phyloP scores from a whole-genome alignment of 2,113 vertebrate genomes.

The Oryzias javanicus region DNA sequence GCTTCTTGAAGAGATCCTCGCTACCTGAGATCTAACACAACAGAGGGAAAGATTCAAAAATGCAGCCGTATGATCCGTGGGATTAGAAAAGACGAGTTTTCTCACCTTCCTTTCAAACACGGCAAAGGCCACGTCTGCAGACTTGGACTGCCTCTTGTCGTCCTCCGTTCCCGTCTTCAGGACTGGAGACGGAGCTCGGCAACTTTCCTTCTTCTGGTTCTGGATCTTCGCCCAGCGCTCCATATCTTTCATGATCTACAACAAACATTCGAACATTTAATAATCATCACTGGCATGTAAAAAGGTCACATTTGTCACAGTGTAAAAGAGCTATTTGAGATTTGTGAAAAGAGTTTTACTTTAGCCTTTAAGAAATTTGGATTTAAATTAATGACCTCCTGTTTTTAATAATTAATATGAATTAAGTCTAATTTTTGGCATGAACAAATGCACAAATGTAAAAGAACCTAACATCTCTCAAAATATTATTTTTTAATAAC shows the following conservation, averaged over 20 bases:
- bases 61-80: not conserved
- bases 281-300: not conserved
- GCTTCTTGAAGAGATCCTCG: conserved; percentile 96
- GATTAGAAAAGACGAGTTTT: not conserved
- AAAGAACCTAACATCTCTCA: too few species aligned
- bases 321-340: too few species aligned
- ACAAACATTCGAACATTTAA: conserved; percentile 1
- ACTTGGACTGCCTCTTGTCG: conserved; percentile 76
- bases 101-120: conserved; percentile 82
- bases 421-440: too few species aligned
- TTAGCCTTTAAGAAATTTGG: too few species aligned
- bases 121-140: conserved; percentile 80
- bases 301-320: not conserved
- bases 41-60: not conserved
- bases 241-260: conserved; percentile 85
- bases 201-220: conserved; percentile 79
- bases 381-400: too few species aligned
- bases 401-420: too few species aligned
- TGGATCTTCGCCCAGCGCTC: conserved; percentile 85
- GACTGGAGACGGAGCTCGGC: conserved; percentile 71
- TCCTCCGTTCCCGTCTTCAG: conserved; percentile 62
- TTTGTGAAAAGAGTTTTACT: too few species aligned
- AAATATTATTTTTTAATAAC: too few species aligned
- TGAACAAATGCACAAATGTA: too few species aligned
- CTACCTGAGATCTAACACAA: conserved; percentile 63